Percentiles rank a stretch among this genome's conserved stretches.
Evolutionary conservation across 1,140 invertebrate genomes (phyloP).

Genomic region (Palaemon carinicauda): DNA sequence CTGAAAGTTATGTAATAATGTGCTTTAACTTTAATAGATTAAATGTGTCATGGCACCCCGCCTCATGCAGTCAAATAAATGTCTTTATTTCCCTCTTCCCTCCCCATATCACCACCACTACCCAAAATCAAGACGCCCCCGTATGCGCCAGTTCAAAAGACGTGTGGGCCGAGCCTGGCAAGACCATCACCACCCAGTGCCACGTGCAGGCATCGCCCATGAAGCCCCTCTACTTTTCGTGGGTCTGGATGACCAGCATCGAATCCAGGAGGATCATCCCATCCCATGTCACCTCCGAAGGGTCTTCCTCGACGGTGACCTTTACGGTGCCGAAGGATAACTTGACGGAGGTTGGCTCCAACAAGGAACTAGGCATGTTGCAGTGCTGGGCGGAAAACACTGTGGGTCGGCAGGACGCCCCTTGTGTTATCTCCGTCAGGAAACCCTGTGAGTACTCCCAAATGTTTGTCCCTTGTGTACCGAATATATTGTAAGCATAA

Average conservation of each 20-base stretch:
- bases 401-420: conserved; percentile 40
- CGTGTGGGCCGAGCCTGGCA: conserved; percentile 55
- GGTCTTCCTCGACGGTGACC: conserved; percentile 38
- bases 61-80: too few species aligned
- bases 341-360: conserved; percentile 31
- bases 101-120: not conserved
- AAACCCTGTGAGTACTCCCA: conserved; percentile 37
- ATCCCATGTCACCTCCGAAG: conserved; percentile 36
- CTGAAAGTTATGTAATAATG: too few species aligned
- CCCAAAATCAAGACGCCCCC: conserved; percentile 38
- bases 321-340: conserved; percentile 55
- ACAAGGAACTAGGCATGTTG: conserved; percentile 30
- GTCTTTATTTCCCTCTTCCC: not conserved
- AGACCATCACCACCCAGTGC: conserved; percentile 35
- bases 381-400: conserved; percentile 57
- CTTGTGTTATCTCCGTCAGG: conserved; percentile 45
- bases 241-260: conserved; percentile 53
- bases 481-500: not conserved
- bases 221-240: conserved; percentile 51
- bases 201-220: conserved; percentile 45
- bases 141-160: conserved; percentile 39
- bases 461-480: not conserved
- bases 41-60: too few species aligned
- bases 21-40: too few species aligned
- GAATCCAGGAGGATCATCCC: conserved; percentile 47